A percentile compares a stretch with the other conserved stretches of the same genome.
Conservation (phyloP, 2,113 vertebrate species). For the Pao palembangensis region DNA sequence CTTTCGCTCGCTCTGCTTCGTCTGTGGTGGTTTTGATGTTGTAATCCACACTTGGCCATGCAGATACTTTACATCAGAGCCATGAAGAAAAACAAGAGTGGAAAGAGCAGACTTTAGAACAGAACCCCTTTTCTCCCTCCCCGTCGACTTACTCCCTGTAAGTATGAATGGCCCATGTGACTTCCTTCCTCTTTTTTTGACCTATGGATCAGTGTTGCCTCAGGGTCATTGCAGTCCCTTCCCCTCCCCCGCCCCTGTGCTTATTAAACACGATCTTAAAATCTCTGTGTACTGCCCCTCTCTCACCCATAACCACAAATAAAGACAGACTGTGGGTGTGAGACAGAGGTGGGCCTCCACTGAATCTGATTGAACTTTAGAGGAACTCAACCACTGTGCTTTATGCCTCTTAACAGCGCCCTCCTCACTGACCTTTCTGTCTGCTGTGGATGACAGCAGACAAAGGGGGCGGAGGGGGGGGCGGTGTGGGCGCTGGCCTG, state of each 20-base stretch:
- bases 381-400: conserved; percentile 54
- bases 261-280: conserved; percentile 57
- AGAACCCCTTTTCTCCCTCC: conserved; percentile 9
- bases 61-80: conserved; percentile 58
- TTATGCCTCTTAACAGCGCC: conserved; percentile 49
- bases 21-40: conserved; percentile 35
- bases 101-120: conserved; percentile 35
- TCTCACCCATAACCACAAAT: conserved; percentile 1
- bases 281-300: conserved; percentile 11
- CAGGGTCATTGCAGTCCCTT: conserved; percentile 31
- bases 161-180: conserved; percentile 54
- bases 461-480: conserved; percentile 27
- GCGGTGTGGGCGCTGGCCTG: conserved; percentile 19
- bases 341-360: conserved; percentile 29
- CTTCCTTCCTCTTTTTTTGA: conserved; percentile 71
- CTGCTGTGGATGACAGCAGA: conserved; percentile 43
- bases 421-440: conserved; percentile 59
- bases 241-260: not conserved
- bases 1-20: conserved; percentile 27
- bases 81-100: conserved; percentile 54
- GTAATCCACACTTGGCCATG: conserved; percentile 62
- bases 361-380: conserved; percentile 65
- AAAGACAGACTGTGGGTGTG: not conserved
- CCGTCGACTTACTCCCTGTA: conserved; percentile 9
- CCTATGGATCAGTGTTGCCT: conserved; percentile 46